Evolutionary conservation across 1,140 invertebrate species (phyloP).

Genomic region (Oncopeltus fasciatus): DNA sequence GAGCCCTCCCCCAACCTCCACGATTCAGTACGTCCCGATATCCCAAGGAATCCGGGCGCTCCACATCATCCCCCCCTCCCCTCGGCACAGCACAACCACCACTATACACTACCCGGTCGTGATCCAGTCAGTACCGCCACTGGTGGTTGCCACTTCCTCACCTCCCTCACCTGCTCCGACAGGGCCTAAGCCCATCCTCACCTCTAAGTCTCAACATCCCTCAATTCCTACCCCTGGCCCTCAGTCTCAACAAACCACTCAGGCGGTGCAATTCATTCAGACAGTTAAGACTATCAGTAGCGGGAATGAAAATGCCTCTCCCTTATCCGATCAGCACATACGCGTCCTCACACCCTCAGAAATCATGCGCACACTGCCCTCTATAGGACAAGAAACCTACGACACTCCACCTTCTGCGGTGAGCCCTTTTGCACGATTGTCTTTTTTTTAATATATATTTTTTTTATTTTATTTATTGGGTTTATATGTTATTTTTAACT

Average conservation of each 20-base stretch:
- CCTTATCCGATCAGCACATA: conserved; percentile 54
- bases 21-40: conserved; percentile 25
- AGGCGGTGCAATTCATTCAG: conserved; percentile 20
- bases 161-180: conserved; percentile 13
- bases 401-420: conserved; percentile 45
- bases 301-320: conserved; percentile 13
- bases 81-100: conserved; percentile 6
- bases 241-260: conserved; percentile 12
- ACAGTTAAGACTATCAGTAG: conserved; percentile 20
- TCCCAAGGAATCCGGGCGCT: conserved; percentile 17
- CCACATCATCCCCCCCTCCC: conserved; percentile 19
- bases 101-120: conserved; percentile 27
- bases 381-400: conserved; percentile 54
- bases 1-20: conserved; percentile 25
- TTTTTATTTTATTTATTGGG: conserved; percentile 10
- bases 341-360: conserved; percentile 70
- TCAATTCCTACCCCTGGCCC: conserved; percentile 17
- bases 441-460: conserved; percentile 12
- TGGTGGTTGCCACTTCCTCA: conserved; percentile 24
- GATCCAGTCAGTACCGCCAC: conserved; percentile 24
- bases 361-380: conserved; percentile 73
- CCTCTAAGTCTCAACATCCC: conserved; percentile 15
- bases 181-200: conserved; percentile 11
- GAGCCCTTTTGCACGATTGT: conserved; percentile 31
- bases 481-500: conserved; percentile 6